Evolutionary conservation across 1,140 invertebrate genomes (phyloP), one percentile per base, ranked within the genome.

Genomic region (Drosophila quadrilineata): DNA sequence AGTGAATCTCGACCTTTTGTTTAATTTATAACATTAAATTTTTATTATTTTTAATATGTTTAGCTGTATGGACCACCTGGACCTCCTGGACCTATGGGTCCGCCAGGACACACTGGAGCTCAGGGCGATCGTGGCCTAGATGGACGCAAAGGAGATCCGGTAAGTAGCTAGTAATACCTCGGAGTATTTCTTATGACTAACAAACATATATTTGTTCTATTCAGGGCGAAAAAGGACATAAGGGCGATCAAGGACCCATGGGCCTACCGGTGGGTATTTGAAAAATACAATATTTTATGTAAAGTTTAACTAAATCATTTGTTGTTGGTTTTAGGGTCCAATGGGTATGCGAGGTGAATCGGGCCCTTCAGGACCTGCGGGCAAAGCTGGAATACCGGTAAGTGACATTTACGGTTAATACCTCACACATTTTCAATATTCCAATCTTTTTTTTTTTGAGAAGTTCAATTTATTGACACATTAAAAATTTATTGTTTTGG

Each of bases 221-320:
- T 14, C n/a, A 98, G 96, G 97, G 97, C 71, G 94, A 96, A 70
- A 96, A 96, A 91, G 97, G 97, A 48, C 92, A 93, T 41, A 97
- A 95, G 91, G 97, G 97, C 49, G 96, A 97, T 91, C 94, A 95
- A 43, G 97, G 97, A 76, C 96, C 96, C 43, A 98, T 98, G 96
- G 97, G 97, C 89, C 92, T 98, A 88, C 97, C 97, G 75, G 97
- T 98, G 94, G 94, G 95, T 95, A 33, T 79, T 21, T 38, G 12
- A 29, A 0, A 19, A 6, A 33, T 8, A 28, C 16, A 8, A 5
- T 40, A 52, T 40, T 38, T n/a, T 43, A 16, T 0, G 9, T 2
- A n/a, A 31, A 19, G 24, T 9, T 6, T 53, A 38, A 49, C 14
- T 49, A 40, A 33, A 70, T 54, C 33, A 8, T 5, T 45, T n/a